phyloP scores from a whole-genome alignment of 2,888 invertebrate species.

The Meta bourneti region DNA sequence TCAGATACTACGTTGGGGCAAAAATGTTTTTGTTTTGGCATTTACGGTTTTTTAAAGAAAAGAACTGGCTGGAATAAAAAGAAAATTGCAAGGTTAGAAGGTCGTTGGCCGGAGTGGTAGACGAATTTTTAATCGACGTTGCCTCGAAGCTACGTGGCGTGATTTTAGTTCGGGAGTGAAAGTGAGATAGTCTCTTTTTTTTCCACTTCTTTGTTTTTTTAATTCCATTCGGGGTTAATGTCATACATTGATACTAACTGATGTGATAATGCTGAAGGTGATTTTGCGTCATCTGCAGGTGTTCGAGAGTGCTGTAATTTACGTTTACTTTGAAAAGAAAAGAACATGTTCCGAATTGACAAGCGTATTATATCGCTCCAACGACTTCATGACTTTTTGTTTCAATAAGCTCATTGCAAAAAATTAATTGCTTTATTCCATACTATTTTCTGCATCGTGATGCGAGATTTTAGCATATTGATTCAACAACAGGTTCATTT shows the following conservation, averaged over 20 bases:
- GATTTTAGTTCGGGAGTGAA: slow-evolving; percentile 57
- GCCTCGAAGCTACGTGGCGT: slow-evolving; percentile 28
- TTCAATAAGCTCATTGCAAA: not conserved
- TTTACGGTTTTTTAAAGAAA: slow-evolving; percentile 13
- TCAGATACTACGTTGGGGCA: not conserved
- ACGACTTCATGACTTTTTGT: not conserved
- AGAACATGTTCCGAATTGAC: slow-evolving; percentile 1
- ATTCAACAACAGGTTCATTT: not conserved
- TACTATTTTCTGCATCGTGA: not conserved
- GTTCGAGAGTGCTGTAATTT: slow-evolving; percentile 18
- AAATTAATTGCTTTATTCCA: not conserved
- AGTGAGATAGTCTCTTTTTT: slow-evolving; percentile 51
- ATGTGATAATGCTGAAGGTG: slow-evolving; percentile 4
- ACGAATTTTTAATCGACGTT: slow-evolving; percentile 25
- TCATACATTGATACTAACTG: slow-evolving; percentile 39
- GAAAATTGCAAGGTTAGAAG: slow-evolving; percentile 47
- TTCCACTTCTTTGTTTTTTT: slow-evolving; percentile 9
- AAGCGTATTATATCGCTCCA: not conserved
- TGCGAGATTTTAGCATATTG: not conserved
- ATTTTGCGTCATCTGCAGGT: slow-evolving; percentile 11
- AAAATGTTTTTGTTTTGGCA: slow-evolving; percentile 8
- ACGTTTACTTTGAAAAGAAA: not conserved
- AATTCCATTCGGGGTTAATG: slow-evolving; percentile 22
- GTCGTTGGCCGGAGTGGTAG: slow-evolving; percentile 31
- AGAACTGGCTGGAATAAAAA: not conserved